phyloP scores from a whole-genome alignment of 1,140 invertebrate genomes.

The Saxidomus purpurata region DNA sequence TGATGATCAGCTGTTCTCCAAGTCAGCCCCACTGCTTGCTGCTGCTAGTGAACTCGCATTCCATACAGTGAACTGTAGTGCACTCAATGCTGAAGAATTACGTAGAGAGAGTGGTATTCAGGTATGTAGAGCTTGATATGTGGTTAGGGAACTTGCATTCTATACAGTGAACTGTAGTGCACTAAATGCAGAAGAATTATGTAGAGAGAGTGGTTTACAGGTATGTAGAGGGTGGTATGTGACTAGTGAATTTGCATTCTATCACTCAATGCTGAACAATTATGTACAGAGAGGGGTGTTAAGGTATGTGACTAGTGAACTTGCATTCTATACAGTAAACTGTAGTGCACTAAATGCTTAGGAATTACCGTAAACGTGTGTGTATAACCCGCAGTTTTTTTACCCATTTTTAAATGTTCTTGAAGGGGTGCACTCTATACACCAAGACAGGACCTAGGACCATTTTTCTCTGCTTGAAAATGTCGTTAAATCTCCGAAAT shows the following conservation, averaged over 20 bases:
- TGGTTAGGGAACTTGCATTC: slow-evolving; percentile 97
- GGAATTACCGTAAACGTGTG: no score
- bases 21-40: slow-evolving; percentile 93
- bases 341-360: slow-evolving; percentile 99
- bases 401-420: no score
- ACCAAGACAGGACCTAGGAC: no score
- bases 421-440: no score
- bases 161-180: slow-evolving; percentile 98
- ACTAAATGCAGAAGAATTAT: slow-evolving; percentile 98
- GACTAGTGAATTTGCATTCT: slow-evolving; percentile 97
- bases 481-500: no score
- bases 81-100: slow-evolving; percentile 99
- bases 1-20: slow-evolving; percentile 96
- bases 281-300: slow-evolving; percentile 96
- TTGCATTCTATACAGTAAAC: slow-evolving; percentile 98
- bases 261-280: slow-evolving; percentile 98
- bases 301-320: slow-evolving; percentile 97
- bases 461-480: no score
- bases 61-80: slow-evolving; percentile 98
- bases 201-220: slow-evolving; percentile 97
- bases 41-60: slow-evolving; percentile 98
- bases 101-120: slow-evolving; percentile 97
- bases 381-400: no score
- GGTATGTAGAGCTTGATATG: slow-evolving; percentile 89
- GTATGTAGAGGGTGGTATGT: slow-evolving; percentile 90